Evolutionary conservation across 2,113 vertebrate species (phyloP), one percentile per base, ranked within the genome.

Genomic region (Strigops habroptila): DNA sequence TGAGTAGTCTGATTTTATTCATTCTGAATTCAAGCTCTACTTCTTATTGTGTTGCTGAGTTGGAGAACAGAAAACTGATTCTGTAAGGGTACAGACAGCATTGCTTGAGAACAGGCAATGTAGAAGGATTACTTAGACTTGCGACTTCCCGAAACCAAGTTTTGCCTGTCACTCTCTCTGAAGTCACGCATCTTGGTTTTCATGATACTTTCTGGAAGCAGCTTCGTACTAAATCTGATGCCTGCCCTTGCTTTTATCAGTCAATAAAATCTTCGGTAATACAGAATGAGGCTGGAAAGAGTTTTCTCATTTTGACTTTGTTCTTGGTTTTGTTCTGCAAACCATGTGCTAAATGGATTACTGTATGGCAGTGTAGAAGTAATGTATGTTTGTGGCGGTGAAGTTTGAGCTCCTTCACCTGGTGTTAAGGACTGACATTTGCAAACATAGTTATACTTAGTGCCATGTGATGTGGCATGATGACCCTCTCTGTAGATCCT

Each of bases 1-100:
- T 99, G 97, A 99, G 99, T 99, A 96, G 95, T 95, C 53, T 73
- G 93, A 25, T 81, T 94, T 89, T 52, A 77, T 70, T 59, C 52
- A 68, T 91, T 97, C 59, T 22, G 89, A 48, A 28, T 78, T 94
- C 82, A 81, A 90, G 30, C 6, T 57, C 14, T 71, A 0, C 59
- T 69, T 48, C 33, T 80, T 91, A 19, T 7, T 85, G n/a, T 75
- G 48, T 57, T 88, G 59, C 27, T 84, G 55, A 82, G 28, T 49
- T 86, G 68, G 31, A 88, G 55, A 53, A 77, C 37, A 83, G 74
- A 79, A 63, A 68, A 27, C 30, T 51, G 60, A 31, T 52, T 67
- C 28, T 59, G 2, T n/a, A 62, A 69, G 48, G 51, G 22, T 27
- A 17, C 2, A 10, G 86, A 14, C 15, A 75, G 19, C n/a, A 15